phyloP scores from a whole-genome alignment of 2,113 vertebrate species.

The human (Homo sapiens) region DNA sequence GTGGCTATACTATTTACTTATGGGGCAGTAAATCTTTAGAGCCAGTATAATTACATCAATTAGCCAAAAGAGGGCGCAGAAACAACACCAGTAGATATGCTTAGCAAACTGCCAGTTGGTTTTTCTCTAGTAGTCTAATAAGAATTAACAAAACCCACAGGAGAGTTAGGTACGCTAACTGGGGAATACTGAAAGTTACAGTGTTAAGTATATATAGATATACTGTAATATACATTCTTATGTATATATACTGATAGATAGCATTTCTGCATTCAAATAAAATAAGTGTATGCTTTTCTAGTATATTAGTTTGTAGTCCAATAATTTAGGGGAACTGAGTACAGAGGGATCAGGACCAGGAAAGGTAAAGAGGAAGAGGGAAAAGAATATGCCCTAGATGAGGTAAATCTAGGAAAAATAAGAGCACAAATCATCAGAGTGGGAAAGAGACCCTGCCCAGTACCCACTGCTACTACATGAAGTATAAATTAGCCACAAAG shows the following conservation, averaged over 20 bases:
- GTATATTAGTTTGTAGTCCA: not conserved
- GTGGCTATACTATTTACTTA: not conserved
- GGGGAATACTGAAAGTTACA: conserved; percentile 39
- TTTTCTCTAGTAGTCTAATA: not conserved
- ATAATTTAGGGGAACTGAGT: not conserved
- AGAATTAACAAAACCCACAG: conserved; percentile 6
- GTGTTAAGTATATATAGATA: not conserved
- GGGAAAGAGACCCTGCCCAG: not conserved
- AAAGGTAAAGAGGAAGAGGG: not conserved
- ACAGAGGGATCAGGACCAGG: not conserved
- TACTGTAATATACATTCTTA: conserved; percentile 12
- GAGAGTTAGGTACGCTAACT: not conserved
- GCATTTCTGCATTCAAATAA: conserved; percentile 56
- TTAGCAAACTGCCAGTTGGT: not conserved
- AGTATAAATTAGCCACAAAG: not conserved
- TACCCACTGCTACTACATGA: not conserved
- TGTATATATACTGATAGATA: conserved; percentile 26
- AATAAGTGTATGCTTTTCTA: conserved; percentile 23
- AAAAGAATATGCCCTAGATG: not conserved
- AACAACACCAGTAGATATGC: conserved; percentile 55
- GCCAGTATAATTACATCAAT: conserved; percentile 46
- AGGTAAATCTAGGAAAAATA: not conserved
- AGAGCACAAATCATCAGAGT: not conserved
- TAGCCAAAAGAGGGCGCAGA: conserved; percentile 80
- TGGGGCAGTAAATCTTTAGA: not conserved